phyloP scores from a whole-genome alignment of 1,140 invertebrate genomes.

The Acromyrmex charruanus region DNA sequence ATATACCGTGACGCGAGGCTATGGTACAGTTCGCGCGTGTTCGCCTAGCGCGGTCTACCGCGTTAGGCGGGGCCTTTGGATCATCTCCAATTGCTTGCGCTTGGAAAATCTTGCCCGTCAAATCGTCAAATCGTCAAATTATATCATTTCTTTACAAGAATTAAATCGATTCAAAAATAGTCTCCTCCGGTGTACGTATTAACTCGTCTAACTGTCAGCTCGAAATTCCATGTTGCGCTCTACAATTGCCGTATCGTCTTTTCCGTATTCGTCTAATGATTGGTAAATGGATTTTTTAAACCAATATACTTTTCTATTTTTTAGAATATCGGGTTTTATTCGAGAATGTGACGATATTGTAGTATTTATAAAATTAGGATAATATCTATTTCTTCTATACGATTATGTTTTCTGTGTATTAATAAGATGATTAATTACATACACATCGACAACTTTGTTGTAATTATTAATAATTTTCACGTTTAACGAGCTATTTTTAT shows the following conservation, averaged over 20 bases:
- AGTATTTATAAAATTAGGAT: not conserved
- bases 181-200: not conserved
- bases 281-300: not conserved
- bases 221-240: not conserved
- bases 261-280: not conserved
- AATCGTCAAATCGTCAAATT: slow-evolving; percentile 4
- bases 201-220: not conserved
- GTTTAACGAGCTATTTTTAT: not conserved
- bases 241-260: not conserved
- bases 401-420: not conserved
- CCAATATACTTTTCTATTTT: not conserved
- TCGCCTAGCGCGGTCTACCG: slow-evolving; percentile 6
- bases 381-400: not conserved
- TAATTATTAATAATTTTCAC: not conserved
- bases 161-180: slow-evolving; percentile 23
- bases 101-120: slow-evolving; percentile 59
- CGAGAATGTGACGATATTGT: not conserved
- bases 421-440: not conserved
- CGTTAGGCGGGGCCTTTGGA: slow-evolving; percentile 71
- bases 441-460: not conserved
- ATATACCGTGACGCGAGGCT: slow-evolving; percentile 23
- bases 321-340: not conserved
- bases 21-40: slow-evolving; percentile 50
- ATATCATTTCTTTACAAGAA: not conserved
- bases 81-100: slow-evolving; percentile 69